Evolutionary conservation across 2,797 vertebrate species (phyloP).

Genomic region (Sebastiscus tertius): DNA sequence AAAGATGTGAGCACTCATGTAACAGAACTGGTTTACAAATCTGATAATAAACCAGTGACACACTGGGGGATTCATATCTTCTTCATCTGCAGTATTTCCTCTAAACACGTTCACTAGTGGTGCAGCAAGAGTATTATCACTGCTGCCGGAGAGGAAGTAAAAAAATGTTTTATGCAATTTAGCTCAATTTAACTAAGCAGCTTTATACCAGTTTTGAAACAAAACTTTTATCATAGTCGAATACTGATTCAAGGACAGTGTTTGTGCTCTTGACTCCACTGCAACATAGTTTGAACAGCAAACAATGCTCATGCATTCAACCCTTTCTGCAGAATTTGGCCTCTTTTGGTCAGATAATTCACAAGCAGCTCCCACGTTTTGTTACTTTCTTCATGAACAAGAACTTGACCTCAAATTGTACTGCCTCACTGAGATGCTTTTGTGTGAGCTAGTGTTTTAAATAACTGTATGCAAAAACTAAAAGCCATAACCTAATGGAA

Average conservation of each 20-base stretch:
- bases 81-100: slow-evolving; percentile 26
- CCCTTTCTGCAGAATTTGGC: neutral
- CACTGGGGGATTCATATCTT: neutral
- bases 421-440: neutral
- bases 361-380: no score
- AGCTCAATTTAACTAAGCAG: neutral
- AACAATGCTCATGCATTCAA: neutral
- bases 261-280: neutral
- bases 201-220: neutral
- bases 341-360: neutral
- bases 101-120: neutral
- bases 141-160: neutral
- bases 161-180: neutral
- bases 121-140: neutral
- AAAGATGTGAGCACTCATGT: neutral
- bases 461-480: slow-evolving; percentile 15
- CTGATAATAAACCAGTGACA: slow-evolving; percentile 1
- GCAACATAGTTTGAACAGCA: neutral
- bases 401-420: neutral
- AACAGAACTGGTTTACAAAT: slow-evolving; percentile 8
- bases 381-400: neutral
- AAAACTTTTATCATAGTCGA: neutral
- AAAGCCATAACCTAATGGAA: neutral
- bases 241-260: neutral
- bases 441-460: neutral